Conservation (phyloP, 2,113 vertebrate species). For the Pachycephala philippinensis region DNA sequence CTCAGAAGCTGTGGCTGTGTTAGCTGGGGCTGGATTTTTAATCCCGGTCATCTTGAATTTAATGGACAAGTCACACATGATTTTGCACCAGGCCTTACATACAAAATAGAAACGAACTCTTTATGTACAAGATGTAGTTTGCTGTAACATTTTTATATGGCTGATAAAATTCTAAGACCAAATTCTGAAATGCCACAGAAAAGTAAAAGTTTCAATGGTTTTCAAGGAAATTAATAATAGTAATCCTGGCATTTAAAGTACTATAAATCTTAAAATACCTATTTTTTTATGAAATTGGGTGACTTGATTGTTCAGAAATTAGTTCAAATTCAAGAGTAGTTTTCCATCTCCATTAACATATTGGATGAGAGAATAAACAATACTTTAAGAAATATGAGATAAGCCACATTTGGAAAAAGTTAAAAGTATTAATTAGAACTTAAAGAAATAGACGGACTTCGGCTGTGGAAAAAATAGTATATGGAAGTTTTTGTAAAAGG, state of each 20-base stretch:
- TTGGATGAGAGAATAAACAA: not conserved
- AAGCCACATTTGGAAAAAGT: not conserved
- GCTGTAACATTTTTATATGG: not conserved
- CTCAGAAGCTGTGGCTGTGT: not conserved
- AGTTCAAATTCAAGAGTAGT: not conserved
- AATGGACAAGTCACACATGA: not conserved
- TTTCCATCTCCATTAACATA: not conserved
- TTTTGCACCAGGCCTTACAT: not conserved
- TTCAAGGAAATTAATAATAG: not conserved
- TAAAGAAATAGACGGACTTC: not conserved
- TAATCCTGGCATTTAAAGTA: not conserved
- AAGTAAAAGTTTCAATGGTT: not conserved
- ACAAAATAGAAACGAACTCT: not conserved
- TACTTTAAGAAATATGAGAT: not conserved
- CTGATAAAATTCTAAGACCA: not conserved
- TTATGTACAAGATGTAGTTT: not conserved
- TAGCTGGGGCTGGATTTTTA: not conserved
- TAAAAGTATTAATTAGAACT: not conserved
- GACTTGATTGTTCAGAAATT: not conserved
- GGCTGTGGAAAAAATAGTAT: not conserved
- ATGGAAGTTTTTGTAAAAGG: not conserved
- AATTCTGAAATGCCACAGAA: not conserved
- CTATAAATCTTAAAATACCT: not conserved
- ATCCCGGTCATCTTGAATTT: not conserved
- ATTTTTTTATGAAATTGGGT: not conserved